Evolutionary conservation across 2,797 vertebrate species (phyloP).

Genomic region (Hoplostethus atlanticus): DNA sequence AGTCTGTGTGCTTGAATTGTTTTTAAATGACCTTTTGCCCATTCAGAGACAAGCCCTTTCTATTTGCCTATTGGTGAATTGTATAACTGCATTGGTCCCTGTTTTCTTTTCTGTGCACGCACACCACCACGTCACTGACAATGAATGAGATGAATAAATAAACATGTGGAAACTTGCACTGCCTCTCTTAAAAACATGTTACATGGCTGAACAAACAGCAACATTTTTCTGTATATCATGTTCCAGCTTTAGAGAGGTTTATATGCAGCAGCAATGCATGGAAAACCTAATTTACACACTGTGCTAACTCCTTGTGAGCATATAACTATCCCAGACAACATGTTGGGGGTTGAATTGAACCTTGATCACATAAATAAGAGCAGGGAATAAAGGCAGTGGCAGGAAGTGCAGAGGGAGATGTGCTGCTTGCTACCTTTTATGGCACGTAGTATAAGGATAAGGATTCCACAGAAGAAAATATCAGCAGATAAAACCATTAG

Average conservation of each 20-base stretch:
- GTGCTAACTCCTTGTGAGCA: background rate
- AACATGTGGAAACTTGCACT: constrained; percentile 44
- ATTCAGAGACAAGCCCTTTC: constrained; percentile 46
- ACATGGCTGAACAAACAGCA: background rate
- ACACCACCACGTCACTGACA: constrained; percentile 45
- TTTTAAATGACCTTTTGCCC: constrained; percentile 55
- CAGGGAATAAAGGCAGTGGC: background rate
- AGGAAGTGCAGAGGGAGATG: too few relatives aligned
- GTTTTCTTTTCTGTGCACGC: constrained; percentile 46
- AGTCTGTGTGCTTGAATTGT: constrained; percentile 44
- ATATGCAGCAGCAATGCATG: background rate
- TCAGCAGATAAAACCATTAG: background rate
- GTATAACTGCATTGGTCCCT: constrained; percentile 29
- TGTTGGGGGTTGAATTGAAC: background rate
- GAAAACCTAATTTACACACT: background rate
- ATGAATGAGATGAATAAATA: constrained; percentile 79
- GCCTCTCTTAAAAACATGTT: background rate
- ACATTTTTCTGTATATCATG: background rate
- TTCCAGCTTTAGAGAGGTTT: background rate
- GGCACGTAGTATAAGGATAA: too few relatives aligned
- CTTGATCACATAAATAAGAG: background rate
- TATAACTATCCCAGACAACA: too few relatives aligned
- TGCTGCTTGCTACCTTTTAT: too few relatives aligned
- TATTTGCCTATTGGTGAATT: constrained; percentile 45
- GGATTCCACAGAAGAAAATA: background rate